These are phyloP conservation scores for Chalcis sispes DNA, from an alignment of 2,888 invertebrate species.

Conservation along the genomic window DNA sequence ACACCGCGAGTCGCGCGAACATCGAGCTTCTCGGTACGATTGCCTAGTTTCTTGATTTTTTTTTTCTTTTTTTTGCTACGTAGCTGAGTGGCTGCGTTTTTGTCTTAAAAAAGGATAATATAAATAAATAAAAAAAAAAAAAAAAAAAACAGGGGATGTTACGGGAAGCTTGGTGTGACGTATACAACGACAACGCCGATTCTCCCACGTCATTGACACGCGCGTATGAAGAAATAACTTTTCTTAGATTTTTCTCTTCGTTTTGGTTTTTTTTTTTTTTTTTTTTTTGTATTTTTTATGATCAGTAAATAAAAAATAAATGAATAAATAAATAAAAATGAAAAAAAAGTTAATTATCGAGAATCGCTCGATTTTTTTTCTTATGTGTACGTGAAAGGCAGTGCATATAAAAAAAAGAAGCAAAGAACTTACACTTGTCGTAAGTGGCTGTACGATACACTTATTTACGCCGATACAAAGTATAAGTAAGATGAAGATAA, in stretches of 20 bases:
- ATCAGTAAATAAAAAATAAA: no score
- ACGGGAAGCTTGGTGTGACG: not conserved
- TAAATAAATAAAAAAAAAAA: no score
- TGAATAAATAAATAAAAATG: no score
- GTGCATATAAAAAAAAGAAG: not conserved
- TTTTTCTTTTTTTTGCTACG: not conserved
- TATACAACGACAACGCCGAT: slow-evolving; percentile 2
- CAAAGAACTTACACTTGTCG: slow-evolving; percentile 28
- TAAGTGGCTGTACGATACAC: slow-evolving; percentile 60
- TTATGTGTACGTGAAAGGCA: not conserved
- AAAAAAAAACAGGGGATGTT: no score
- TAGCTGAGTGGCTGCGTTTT: not conserved
- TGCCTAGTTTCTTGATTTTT: slow-evolving; percentile 4
- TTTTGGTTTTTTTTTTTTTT: slow-evolving; percentile 28
- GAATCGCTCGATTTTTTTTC: slow-evolving; percentile 26
- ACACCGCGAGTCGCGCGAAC: not conserved
- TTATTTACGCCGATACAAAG: slow-evolving; percentile 62
- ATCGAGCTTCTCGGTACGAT: slow-evolving; percentile 36
- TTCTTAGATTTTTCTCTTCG: slow-evolving; percentile 41
- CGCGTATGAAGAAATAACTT: slow-evolving; percentile 35
- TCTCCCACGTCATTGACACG: slow-evolving; percentile 26
- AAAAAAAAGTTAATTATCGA: slow-evolving; percentile 3
- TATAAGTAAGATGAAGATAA: slow-evolving; percentile 52
- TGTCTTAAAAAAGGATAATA: no score
- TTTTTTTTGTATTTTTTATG: slow-evolving; percentile 29